Evolutionary conservation across 2,888 invertebrate genomes (phyloP).

Genomic region (Piscicola geometra): DNA sequence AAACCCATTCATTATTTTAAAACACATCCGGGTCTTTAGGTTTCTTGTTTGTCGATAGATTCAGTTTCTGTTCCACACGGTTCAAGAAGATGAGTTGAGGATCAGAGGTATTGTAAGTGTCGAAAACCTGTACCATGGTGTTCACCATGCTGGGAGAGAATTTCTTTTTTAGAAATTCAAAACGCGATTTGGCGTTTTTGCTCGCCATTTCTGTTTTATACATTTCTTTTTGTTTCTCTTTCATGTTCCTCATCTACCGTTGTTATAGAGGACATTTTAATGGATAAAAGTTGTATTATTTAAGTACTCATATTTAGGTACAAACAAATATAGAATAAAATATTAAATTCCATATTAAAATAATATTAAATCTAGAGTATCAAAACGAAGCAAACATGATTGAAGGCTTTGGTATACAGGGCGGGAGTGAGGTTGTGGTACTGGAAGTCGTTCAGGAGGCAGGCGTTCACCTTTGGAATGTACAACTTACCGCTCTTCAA

Average conservation of each 20-base stretch:
- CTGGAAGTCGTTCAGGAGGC: neutral
- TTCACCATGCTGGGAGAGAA: neutral
- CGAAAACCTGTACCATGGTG: slow-evolving; percentile 2
- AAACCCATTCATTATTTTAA: too few species aligned
- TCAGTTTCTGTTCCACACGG: neutral
- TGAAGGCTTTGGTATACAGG: slow-evolving; percentile 12
- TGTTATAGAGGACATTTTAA: neutral
- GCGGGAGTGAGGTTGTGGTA: neutral
- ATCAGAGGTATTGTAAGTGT: slow-evolving; percentile 23
- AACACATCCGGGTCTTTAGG: too few species aligned
- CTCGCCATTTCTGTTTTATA: neutral
- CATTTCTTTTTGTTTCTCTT: neutral
- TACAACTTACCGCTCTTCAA: neutral
- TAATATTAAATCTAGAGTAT: too few species aligned
- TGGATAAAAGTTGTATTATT: too few species aligned
- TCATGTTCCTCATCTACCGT: neutral
- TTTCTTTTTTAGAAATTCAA: neutral
- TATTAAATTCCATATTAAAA: too few species aligned
- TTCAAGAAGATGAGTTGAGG: neutral
- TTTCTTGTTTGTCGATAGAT: neutral
- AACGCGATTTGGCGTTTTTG: slow-evolving; percentile 16
- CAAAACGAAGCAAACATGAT: too few species aligned
- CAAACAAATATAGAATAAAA: too few species aligned
- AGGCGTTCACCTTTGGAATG: neutral
- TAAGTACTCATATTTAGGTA: too few species aligned